Percentiles rank a stretch among this genome's conserved stretches.
Evolutionary conservation across 2,888 invertebrate species (phyloP).

Genomic region (Elegia similella): DNA sequence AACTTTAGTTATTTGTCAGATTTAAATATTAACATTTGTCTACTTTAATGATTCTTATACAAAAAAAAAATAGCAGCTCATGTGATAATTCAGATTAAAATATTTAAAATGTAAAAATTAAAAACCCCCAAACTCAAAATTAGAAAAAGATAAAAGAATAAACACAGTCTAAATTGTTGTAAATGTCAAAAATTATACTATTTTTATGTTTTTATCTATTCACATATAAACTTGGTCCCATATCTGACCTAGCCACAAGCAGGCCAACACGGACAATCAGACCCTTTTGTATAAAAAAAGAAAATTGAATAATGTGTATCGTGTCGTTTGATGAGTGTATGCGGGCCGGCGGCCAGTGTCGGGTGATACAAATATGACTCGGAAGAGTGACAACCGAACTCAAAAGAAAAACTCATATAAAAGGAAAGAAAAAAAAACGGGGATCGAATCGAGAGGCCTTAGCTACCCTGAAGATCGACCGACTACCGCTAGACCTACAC

Average conservation of each 20-base stretch:
- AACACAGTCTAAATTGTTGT: background rate
- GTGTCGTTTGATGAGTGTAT: constrained; percentile 68
- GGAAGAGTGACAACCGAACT: constrained; percentile 60
- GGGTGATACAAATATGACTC: constrained; percentile 74
- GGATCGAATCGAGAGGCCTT: constrained; percentile 58
- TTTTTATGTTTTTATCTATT: background rate
- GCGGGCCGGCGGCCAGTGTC: constrained; percentile 58
- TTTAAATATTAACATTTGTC: too few relatives aligned
- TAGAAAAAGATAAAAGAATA: background rate
- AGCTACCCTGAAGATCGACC: constrained; percentile 55
- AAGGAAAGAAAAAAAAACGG: constrained; percentile 42
- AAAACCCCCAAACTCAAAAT: background rate
- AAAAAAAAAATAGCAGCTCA: too few relatives aligned
- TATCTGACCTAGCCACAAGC: constrained; percentile 61
- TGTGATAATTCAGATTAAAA: too few relatives aligned
- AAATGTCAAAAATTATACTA: background rate
- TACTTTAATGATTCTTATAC: too few relatives aligned
- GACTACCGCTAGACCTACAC: constrained; percentile 63
- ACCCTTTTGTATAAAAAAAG: constrained; percentile 53
- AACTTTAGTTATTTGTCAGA: too few relatives aligned
- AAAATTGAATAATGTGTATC: constrained; percentile 54
- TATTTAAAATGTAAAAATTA: too few relatives aligned
- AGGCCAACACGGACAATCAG: constrained; percentile 66
- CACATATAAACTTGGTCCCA: constrained; percentile 41
- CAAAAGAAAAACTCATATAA: constrained; percentile 42